Base-by-base conservation (phyloP, 2,113 vertebrate species). In the Rissa tridactyla region DNA sequence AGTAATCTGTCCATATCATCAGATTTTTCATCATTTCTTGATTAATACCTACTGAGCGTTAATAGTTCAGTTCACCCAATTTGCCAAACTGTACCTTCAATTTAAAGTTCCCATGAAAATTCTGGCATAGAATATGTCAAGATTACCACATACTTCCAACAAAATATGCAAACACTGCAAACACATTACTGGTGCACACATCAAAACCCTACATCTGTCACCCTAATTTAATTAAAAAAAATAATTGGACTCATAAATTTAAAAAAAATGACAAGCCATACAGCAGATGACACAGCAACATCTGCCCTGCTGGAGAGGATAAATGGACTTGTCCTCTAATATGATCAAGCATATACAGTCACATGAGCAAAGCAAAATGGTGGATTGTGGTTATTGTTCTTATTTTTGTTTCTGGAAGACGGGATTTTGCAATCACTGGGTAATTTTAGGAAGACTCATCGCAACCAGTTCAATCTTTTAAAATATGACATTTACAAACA, bases 241-340 rank as follows among this genome's bases (percentile, higher is more conserved):
- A 38, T 21, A 51, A 64, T 16, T 94, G 8, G 68, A 90, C 12
- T 83, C 32, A 79, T 82, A 92, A 96, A 69, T 58, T 27, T 9
- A 46, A 26, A 75, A 73, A 78, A 93, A 87, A 55, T 44, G 8
- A 23, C 22, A 96, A 52, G 42, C 25, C 85, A 30, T 82, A 82
- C 36, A 73, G n/a, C 55, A 92, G 16, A 86, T 73, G 70, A 82
- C 68, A 91, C 18, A 69, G 38, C 8, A 95, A 26, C 82, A 96
- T 77, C 66, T 96, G 51, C 19, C 32, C 10, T 72, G 69, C 21
- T 82, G 34, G 7, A 47, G 36, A 96, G 85, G 30, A 91, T 85
- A 94, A 97, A 94, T 69, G 32, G 68, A 73, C 72, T 71, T 73
- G 51, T 69, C 51, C 14, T 84, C 19, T 96, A 95, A 72, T 85